Percentiles rank a stretch among this genome's conserved stretches.
Conservation (phyloP, 1,140 invertebrate genomes). For the Portunus trituberculatus region DNA sequence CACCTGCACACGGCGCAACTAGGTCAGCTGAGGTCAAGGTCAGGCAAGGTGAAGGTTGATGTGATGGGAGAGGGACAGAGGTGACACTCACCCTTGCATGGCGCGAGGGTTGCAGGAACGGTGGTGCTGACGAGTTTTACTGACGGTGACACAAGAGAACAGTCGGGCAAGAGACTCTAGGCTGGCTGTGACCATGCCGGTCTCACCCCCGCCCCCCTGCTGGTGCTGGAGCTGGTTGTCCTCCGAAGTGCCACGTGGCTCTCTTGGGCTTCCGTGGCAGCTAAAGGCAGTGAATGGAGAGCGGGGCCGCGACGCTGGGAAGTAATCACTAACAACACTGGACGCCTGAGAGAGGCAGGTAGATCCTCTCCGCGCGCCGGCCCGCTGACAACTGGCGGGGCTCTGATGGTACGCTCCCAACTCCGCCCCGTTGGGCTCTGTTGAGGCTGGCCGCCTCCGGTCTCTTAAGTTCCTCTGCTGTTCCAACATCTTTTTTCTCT, state of each 20-base stretch:
- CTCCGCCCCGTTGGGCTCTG: conserved; percentile 47
- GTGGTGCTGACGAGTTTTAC: conserved; percentile 55
- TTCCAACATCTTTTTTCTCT: conserved; percentile 58
- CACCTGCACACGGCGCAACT: not conserved
- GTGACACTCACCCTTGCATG: conserved; percentile 72
- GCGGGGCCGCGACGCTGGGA: conserved; percentile 53
- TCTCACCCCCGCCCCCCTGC: conserved; percentile 62
- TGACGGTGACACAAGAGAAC: conserved; percentile 69
- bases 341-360: conserved; percentile 52
- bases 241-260: not conserved
- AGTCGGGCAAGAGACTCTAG: conserved; percentile 68
- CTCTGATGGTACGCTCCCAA: not conserved
- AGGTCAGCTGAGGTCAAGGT: not conserved
- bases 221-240: conserved; percentile 37
- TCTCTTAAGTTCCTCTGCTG: conserved; percentile 64
- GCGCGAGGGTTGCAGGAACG: conserved; percentile 56
- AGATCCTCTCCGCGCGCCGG: conserved; percentile 54
- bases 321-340: conserved; percentile 48
- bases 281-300: conserved; percentile 51
- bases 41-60: not conserved
- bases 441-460: conserved; percentile 3
- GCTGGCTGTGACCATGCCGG: conserved; percentile 72
- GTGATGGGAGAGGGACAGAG: not conserved
- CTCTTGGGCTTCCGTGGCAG: conserved; percentile 34
- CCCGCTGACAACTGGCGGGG: conserved; percentile 51